A percentile compares a stretch with the other conserved stretches of the same genome.
Conservation (phyloP, 2,797 vertebrate genomes). For the Xenopus petersii region DNA sequence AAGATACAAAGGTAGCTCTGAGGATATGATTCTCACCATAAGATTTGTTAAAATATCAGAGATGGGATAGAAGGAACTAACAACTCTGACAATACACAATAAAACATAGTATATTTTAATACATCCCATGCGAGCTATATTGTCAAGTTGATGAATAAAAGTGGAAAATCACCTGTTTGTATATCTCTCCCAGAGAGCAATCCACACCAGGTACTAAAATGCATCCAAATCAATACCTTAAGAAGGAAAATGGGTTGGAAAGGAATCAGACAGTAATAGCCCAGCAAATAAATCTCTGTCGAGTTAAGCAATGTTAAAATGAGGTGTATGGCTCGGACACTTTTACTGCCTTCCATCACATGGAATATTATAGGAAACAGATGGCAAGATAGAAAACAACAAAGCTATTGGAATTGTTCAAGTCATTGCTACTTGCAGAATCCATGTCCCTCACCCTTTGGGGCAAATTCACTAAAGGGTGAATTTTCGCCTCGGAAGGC, state of each 20-base stretch:
- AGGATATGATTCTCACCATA: slow-evolving; percentile 20
- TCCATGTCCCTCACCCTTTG: too few relatives aligned
- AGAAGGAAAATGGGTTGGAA: slow-evolving; percentile 32
- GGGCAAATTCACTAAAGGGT: too few relatives aligned
- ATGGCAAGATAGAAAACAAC: not conserved
- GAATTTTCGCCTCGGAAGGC: too few relatives aligned
- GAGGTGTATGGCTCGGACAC: slow-evolving; percentile 15
- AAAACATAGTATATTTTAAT: slow-evolving; percentile 47
- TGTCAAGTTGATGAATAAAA: slow-evolving; percentile 46
- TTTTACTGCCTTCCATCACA: not conserved
- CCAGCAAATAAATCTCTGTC: slow-evolving; percentile 34
- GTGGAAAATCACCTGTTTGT: slow-evolving; percentile 40
- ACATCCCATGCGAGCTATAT: slow-evolving; percentile 19
- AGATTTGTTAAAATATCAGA: slow-evolving; percentile 37
- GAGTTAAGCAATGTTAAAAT: slow-evolving; percentile 20
- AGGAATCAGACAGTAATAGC: slow-evolving; percentile 15
- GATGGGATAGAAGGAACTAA: slow-evolving; percentile 20
- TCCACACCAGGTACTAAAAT: slow-evolving; percentile 33
- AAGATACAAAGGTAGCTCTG: slow-evolving; percentile 33
- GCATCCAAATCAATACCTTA: slow-evolving; percentile 38
- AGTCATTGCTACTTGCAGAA: too few relatives aligned
- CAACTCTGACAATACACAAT: slow-evolving; percentile 43
- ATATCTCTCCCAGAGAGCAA: slow-evolving; percentile 38
- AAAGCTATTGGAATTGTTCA: too few relatives aligned
- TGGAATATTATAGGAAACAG: not conserved